Conservation (phyloP, 1,140 invertebrate genomes). For the Plectrocnemia conspersa region DNA sequence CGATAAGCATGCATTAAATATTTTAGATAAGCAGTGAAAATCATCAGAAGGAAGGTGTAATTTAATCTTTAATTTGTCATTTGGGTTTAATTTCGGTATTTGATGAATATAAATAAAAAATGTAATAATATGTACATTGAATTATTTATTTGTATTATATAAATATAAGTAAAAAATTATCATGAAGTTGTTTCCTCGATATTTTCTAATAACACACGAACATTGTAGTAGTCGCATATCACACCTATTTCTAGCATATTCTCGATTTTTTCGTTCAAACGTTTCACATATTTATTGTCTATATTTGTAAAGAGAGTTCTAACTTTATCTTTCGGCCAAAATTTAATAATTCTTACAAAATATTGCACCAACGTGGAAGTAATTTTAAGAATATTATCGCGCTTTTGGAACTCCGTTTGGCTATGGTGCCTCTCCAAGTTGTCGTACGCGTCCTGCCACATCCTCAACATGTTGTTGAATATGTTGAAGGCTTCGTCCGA, state of each 20-base stretch:
- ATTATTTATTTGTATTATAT: too few species aligned
- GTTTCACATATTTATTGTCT: constrained; percentile 1
- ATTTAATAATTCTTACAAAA: constrained; percentile 27
- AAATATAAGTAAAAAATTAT: too few species aligned
- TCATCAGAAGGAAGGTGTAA: too few species aligned
- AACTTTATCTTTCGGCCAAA: constrained; percentile 15
- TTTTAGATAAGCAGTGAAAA: too few species aligned
- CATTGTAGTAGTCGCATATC: background rate
- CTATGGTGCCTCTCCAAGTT: background rate
- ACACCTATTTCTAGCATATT: constrained; percentile 7
- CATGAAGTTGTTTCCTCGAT: background rate
- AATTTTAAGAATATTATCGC: background rate
- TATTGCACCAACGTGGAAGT: constrained; percentile 19
- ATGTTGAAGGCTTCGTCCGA: constrained; percentile 18
- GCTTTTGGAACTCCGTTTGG: constrained; percentile 4
- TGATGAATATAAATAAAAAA: too few species aligned
- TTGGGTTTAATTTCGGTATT: too few species aligned
- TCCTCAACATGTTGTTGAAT: constrained; percentile 8
- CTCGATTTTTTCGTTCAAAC: constrained; percentile 18
- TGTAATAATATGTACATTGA: too few species aligned
- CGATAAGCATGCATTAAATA: too few species aligned
- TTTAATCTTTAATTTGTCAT: too few species aligned
- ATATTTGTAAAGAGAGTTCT: constrained; percentile 4
- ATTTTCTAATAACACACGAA: background rate
- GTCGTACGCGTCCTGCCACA: constrained; percentile 17